A percentile compares a stretch with the other conserved stretches of the same genome.
These are phyloP conservation scores for Synanthedon myopaeformis DNA, from an alignment of 2,888 invertebrate genomes.

Conservation along the genomic window DNA sequence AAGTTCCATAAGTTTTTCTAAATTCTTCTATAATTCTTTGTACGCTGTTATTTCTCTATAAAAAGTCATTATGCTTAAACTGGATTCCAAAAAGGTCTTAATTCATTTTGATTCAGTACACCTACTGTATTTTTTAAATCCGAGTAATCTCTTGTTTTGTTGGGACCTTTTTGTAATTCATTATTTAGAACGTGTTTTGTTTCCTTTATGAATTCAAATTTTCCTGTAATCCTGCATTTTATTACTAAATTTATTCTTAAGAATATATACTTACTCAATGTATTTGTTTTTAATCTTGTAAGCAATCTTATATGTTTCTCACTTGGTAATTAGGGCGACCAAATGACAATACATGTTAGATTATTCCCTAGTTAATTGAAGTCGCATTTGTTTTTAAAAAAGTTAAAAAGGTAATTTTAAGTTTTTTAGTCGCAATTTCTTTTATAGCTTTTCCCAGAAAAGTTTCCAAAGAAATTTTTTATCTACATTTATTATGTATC, in stretches of 20 bases:
- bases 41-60: no score
- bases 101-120: no score
- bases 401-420: conserved; percentile 14
- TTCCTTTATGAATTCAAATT: background rate
- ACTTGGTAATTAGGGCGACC: conserved; percentile 68
- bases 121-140: no score
- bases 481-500: no score
- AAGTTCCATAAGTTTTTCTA: no score
- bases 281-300: background rate
- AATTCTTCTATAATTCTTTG: no score
- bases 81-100: no score
- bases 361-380: conserved; percentile 47
- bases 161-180: background rate
- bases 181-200: background rate
- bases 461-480: conserved; percentile 7
- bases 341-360: conserved; percentile 67
- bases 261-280: background rate
- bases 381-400: conserved; percentile 21
- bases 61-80: no score
- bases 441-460: conserved; percentile 28
- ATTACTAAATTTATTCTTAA: background rate
- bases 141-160: no score
- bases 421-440: conserved; percentile 18
- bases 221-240: background rate
- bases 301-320: conserved; percentile 55